Base-by-base conservation (phyloP, 2,888 invertebrate genomes). In the Habrosyne pyritoides region DNA sequence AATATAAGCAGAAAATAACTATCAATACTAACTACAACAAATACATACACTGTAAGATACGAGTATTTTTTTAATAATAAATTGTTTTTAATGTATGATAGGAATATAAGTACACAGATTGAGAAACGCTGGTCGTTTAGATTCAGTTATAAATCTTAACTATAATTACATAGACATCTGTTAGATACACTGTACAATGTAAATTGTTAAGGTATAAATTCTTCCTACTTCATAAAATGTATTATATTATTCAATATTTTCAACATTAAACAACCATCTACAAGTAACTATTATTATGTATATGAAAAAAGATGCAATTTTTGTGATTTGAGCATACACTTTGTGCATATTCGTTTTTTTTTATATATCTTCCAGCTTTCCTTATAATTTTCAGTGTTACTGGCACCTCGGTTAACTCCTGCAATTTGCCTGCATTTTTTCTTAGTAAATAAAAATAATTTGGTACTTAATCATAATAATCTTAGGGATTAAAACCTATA, bases 261-360 rank as follows among this genome's bases (percentile, higher is more conserved):
- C 61, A 69, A 64, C 62, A 63, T 60, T 57, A 56, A 71, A 60
- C 57, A 60, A 58, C 49, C 52, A 55, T 54, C 61, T 69, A 66
- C 60, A 54, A 52, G 33, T 64, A 58, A 36, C 36, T 36, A 14
- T 36, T 18, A 18, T 18, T 42, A 62, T 63, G 59, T 61, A 55
- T 56, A 60, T 66, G 60, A 55, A 59, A 66, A 64, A 33, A 33
- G 4, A 67, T 56, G 61, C 33, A 59, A 65, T 67, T 56, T 58
- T 62, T 58, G 60, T 65, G 67, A 62, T 68, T 80, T 80, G 79
- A 80, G 79, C 79, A 72, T 79, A 73, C 56, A 64, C 67, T 72
- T 79, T 79, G 79, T 79, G 79, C 79, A 77, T 55, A 66, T 59
- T 60, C 66, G 65, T 61, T 59, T 55, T n/a, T n/a, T n/a, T n/a